Percentiles rank a stretch among this genome's conserved stretches.
Evolutionary conservation across 1,140 invertebrate genomes (phyloP).

Genomic region (Calycopis cecrops): DNA sequence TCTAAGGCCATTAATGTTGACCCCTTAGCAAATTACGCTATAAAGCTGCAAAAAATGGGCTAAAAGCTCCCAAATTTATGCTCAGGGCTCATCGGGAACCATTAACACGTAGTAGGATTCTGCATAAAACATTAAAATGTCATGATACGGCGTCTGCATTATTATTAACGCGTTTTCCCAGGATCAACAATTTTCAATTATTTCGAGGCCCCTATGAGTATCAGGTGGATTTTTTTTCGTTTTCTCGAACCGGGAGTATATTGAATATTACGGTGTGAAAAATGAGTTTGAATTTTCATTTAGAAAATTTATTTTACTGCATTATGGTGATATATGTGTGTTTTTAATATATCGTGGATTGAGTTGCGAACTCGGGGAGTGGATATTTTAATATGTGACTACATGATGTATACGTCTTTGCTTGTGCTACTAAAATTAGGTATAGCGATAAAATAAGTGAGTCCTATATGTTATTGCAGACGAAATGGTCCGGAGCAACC

Average conservation of each 20-base stretch:
- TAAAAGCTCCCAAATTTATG: slow-evolving; percentile 19
- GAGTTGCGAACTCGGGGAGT: not conserved
- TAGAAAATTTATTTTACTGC: slow-evolving; percentile 1
- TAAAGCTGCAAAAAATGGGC: slow-evolving; percentile 16
- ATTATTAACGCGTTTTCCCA: slow-evolving; percentile 41
- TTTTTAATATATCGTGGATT: too few species aligned
- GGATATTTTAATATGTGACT: not conserved
- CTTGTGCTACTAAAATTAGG: too few species aligned
- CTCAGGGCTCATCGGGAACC: slow-evolving; percentile 36
- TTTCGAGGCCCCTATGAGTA: slow-evolving; percentile 31
- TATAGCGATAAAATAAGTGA: too few species aligned
- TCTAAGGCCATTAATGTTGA: slow-evolving; percentile 13
- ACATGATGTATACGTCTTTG: too few species aligned
- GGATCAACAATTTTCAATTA: slow-evolving; percentile 60
- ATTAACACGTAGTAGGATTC: slow-evolving; percentile 53
- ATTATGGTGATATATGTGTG: too few species aligned
- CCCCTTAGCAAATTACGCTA: slow-evolving; percentile 13
- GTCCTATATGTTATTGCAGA: too few species aligned
- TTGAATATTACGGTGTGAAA: slow-evolving; percentile 15
- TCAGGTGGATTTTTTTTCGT: slow-evolving; percentile 36
- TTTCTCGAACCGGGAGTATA: slow-evolving; percentile 17
- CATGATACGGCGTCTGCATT: slow-evolving; percentile 41
- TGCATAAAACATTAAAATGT: slow-evolving; percentile 63
- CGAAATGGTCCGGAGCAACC: too few species aligned
- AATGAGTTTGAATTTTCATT: slow-evolving; percentile 1